A percentile compares a stretch with the other conserved stretches of the same genome.
Evolutionary conservation across 2,113 vertebrate species (phyloP).

Genomic region (Alethe diademata): DNA sequence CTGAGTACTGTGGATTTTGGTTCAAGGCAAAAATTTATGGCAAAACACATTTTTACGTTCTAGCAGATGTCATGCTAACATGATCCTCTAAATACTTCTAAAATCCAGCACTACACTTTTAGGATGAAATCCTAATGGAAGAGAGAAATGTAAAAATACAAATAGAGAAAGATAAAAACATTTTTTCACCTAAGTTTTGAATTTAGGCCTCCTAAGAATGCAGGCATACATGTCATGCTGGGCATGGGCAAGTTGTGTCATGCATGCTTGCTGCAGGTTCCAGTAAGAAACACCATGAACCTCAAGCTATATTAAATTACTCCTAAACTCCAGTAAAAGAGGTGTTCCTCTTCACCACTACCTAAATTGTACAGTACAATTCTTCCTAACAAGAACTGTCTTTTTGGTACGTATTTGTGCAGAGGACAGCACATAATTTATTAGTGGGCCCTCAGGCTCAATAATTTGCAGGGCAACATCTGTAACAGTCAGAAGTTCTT

Average conservation of each 20-base stretch:
- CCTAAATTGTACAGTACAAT: background rate
- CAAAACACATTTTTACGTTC: background rate
- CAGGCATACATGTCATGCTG: background rate
- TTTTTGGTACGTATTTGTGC: background rate
- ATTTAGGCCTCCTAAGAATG: background rate
- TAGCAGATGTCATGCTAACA: background rate
- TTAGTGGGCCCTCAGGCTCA: background rate
- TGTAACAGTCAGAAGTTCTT: background rate
- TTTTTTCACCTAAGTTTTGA: background rate
- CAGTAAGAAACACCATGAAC: background rate
- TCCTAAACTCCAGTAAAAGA: background rate
- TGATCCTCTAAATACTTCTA: rapidly evolving
- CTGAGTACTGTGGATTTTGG: background rate
- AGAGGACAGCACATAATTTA: background rate
- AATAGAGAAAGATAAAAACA: background rate
- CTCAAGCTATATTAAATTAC: background rate
- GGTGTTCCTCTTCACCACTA: background rate
- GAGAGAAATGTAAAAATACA: background rate
- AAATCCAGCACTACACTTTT: background rate
- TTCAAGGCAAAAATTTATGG: background rate
- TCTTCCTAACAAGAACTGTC: background rate
- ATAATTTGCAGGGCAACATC: background rate
- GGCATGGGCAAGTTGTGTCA: background rate
- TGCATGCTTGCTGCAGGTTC: background rate
- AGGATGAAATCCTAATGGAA: background rate